These are phyloP conservation scores for Automeris io DNA, from an alignment of 2,888 invertebrate genomes.

Conservation along the genomic window DNA sequence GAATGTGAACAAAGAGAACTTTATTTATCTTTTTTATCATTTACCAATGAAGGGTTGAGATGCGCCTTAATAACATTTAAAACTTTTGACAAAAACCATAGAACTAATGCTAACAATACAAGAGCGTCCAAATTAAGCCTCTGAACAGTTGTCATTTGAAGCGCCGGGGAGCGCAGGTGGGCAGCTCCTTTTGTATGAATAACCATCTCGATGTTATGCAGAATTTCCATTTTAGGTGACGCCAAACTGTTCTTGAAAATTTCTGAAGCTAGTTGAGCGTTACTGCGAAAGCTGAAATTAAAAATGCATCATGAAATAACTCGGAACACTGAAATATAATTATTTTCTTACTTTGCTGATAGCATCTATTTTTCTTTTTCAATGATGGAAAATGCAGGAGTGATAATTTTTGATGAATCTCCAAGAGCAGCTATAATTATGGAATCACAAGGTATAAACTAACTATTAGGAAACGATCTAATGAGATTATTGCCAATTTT, in stretches of 20 bases:
- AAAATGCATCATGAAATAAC: constrained; percentile 8
- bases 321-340: no score
- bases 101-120: constrained; percentile 21
- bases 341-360: no score
- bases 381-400: no score
- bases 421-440: no score
- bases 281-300: constrained; percentile 27
- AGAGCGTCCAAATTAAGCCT: constrained; percentile 34
- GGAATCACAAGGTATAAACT: no score
- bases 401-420: no score
- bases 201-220: constrained; percentile 36
- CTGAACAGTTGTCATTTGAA: constrained; percentile 25
- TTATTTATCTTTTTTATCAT: constrained; percentile 27
- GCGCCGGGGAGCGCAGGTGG: constrained; percentile 36
- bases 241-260: constrained; percentile 25
- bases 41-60: constrained; percentile 21
- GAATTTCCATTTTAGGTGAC: constrained; percentile 28
- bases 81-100: constrained; percentile 43
- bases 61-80: constrained; percentile 33
- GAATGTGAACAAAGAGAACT: no score
- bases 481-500: no score
- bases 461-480: no score
- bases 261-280: constrained; percentile 25
- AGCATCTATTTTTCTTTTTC: no score
- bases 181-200: constrained; percentile 26